These are phyloP conservation scores for Charaxes varanes DNA, from an alignment of 1,140 invertebrate species.

Conservation along the genomic window DNA sequence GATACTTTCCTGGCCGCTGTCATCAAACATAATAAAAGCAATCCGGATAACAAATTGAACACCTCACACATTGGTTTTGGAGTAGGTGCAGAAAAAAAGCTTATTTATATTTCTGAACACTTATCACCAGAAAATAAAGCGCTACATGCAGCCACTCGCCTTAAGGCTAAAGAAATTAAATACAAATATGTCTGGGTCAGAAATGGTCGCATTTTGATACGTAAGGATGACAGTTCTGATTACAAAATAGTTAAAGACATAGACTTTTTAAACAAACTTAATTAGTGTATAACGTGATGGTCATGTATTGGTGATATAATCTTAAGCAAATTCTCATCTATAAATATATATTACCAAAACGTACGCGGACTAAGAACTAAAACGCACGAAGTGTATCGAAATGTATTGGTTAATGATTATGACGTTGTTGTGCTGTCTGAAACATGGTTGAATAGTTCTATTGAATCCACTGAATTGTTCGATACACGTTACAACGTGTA, in stretches of 20 bases:
- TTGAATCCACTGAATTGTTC: slow-evolving; percentile 10
- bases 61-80: slow-evolving; percentile 14
- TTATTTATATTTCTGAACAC: slow-evolving; percentile 20
- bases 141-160: slow-evolving; percentile 18
- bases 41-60: slow-evolving; percentile 22
- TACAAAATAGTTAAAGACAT: slow-evolving; percentile 3
- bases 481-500: slow-evolving; percentile 13
- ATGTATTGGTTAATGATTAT: slow-evolving; percentile 6
- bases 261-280: slow-evolving; percentile 1
- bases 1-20: slow-evolving; percentile 20
- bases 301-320: neutral
- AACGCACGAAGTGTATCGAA: slow-evolving; percentile 9
- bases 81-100: slow-evolving; percentile 10
- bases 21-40: slow-evolving; percentile 20
- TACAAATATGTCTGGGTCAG: no score
- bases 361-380: no score
- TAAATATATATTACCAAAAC: no score
- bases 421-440: slow-evolving; percentile 9
- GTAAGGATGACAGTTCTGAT: slow-evolving; percentile 2
- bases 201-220: neutral
- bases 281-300: neutral
- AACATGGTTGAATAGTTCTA: no score
- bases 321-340: neutral
- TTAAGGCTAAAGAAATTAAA: slow-evolving; percentile 19
- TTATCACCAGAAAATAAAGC: slow-evolving; percentile 18